Conservation (phyloP, 2,888 invertebrate genomes). For the Mesochorus sp. region DNA sequence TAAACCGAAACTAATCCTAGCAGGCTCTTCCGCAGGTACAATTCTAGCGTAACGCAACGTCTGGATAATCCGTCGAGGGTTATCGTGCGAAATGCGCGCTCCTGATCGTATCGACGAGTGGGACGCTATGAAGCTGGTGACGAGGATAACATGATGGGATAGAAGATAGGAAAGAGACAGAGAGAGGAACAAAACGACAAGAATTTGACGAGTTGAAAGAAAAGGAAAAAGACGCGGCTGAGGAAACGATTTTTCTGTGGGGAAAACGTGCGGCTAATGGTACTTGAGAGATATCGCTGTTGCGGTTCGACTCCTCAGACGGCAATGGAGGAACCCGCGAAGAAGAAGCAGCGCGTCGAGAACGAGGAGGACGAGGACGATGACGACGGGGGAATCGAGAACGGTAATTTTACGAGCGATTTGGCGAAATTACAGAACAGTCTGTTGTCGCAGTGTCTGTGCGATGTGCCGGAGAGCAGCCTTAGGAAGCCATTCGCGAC, state of each 20-base stretch:
- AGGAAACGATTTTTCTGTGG: constrained; percentile 19
- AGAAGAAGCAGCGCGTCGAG: constrained; percentile 90
- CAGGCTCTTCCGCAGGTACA: constrained; percentile 13
- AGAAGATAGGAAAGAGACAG: constrained; percentile 24
- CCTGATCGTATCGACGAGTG: neutral
- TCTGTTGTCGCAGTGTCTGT: constrained; percentile 90
- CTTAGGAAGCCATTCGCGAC: constrained; percentile 88
- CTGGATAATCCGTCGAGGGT: neutral
- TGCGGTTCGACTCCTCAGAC: constrained; percentile 84
- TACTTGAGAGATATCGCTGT: constrained; percentile 85
- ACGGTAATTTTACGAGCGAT: constrained; percentile 79
- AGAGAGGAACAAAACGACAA: no score
- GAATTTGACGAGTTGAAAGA: neutral
- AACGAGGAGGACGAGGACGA: constrained; percentile 85
- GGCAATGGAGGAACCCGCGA: constrained; percentile 92
- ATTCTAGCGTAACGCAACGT: neutral
- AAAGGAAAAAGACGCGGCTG: constrained; percentile 23
- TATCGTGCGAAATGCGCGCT: constrained; percentile 8
- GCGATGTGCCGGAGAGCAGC: constrained; percentile 88
- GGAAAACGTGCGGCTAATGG: constrained; percentile 83
- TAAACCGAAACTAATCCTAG: neutral
- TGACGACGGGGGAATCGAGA: constrained; percentile 75
- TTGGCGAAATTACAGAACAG: constrained; percentile 86
- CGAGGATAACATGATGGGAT: constrained; percentile 72
- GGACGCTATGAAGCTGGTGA: constrained; percentile 60